Conservation (phyloP, 1,140 invertebrate species). For the Drosophila arawakana region DNA sequence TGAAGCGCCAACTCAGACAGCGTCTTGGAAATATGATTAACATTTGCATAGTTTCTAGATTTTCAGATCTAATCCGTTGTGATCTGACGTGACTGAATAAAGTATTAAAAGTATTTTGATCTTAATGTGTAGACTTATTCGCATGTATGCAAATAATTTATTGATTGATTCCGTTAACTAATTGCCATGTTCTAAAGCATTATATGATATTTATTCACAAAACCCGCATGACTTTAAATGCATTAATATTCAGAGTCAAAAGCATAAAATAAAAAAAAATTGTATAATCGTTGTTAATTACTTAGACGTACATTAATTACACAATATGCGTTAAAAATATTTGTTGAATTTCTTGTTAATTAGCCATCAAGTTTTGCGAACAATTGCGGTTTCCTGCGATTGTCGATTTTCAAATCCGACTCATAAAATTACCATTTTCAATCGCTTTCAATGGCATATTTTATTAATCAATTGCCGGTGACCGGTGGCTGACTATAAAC, state of each 20-base stretch:
- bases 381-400: conserved; percentile 34
- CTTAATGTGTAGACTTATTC: conserved; percentile 16
- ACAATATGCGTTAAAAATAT: neutral
- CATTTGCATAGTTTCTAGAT: conserved; percentile 17
- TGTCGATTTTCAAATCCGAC: conserved; percentile 1
- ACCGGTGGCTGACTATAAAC: neutral
- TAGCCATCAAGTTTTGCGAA: conserved; percentile 53
- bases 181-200: conserved; percentile 1
- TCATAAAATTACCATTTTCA: conserved; percentile 36
- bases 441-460: neutral
- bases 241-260: too few relatives aligned
- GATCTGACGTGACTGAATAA: conserved; percentile 19
- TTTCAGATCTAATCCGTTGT: neutral
- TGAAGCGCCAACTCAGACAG: conserved; percentile 1
- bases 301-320: too few relatives aligned
- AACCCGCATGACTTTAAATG: neutral
- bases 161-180: conserved; percentile 37
- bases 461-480: neutral
- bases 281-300: too few relatives aligned
- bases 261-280: conserved; percentile 3
- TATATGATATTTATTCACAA: conserved; percentile 13
- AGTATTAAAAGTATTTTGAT: neutral
- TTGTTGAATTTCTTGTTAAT: conserved; percentile 35
- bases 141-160: conserved; percentile 29
- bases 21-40: neutral